Base-by-base conservation (phyloP, 2,888 invertebrate species). In the Eupsilia transversa region DNA sequence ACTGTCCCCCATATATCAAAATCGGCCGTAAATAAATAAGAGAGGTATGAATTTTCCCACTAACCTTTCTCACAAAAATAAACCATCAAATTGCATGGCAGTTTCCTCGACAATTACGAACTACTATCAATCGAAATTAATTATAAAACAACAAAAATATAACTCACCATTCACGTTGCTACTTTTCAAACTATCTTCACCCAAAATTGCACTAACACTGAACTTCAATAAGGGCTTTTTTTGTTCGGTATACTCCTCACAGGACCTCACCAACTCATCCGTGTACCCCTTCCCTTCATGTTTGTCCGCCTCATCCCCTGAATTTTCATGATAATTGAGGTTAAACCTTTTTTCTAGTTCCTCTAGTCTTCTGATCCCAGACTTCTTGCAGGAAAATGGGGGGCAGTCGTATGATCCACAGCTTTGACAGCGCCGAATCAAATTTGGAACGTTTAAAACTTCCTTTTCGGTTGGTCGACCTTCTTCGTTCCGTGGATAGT, bases 181-280 rank as follows among this genome's bases (percentile, higher is more conserved):
- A 77, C 89, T 94, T 81, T 91, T 94, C 17, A 91, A 89, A 74
- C 80, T 87, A n/a, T 94, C 96, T 67, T 94, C 94, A 1, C 98
- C 98, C 89, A 99, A 96, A 88, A 99, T 99, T 63, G 99, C 99
- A 96, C 98, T 98, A 83, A 99, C 99, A 97, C 99, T 99, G 95
- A 99, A 99, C 94, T 99, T 99, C 89, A 99, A 97, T 91, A 98
- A 97, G 33, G 98, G 98, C 90, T 98, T 98, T 80, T 95, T 96
- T 89, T 95, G 97, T 79, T 94, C 94, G 41, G 77, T 90, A 76
- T 91, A 94, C 43, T 95, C 94, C 27, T 96, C 96, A 89, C 95
- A 94, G 81, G 84, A 93, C 79, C 95, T 91, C 56, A 96, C 95
- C 85, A 96, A 87, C 2, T 96, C 96, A 23, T 96, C 96, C 0